phyloP scores from a whole-genome alignment of 2,888 invertebrate genomes.

The Formica aserva region DNA sequence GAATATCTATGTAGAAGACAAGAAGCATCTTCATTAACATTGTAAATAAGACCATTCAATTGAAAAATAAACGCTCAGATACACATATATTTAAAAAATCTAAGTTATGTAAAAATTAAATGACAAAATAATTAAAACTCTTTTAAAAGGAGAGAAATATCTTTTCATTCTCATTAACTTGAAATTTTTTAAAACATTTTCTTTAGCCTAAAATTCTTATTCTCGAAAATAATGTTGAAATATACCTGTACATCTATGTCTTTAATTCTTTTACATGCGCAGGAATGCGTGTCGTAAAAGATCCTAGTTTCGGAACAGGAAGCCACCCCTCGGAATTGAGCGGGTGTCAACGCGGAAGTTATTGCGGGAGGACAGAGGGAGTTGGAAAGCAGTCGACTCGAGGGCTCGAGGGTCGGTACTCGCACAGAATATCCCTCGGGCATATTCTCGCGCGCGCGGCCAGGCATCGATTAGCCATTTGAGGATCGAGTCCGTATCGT shows the following conservation, averaged over 20 bases:
- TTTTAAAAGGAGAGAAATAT: not conserved
- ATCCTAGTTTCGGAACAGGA: constrained; percentile 38
- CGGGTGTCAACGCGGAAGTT: constrained; percentile 70
- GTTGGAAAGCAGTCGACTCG: constrained; percentile 55
- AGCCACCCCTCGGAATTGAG: constrained; percentile 59
- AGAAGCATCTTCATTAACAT: not conserved
- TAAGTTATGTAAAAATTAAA: constrained; percentile 1
- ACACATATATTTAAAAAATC: not conserved
- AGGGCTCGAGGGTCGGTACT: constrained; percentile 59
- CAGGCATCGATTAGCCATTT: constrained; percentile 75
- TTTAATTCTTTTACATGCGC: constrained; percentile 18
- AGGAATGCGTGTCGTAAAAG: constrained; percentile 37
- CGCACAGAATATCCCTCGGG: constrained; percentile 64
- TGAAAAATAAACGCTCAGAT: not conserved
- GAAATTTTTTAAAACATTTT: not conserved
- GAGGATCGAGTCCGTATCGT: constrained; percentile 69
- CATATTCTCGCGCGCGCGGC: constrained; percentile 64
- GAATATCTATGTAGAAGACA: not conserved
- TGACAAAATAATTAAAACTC: not conserved
- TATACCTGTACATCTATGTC: not conserved
- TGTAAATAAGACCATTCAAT: not conserved
- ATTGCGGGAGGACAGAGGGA: constrained; percentile 59
- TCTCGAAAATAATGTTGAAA: not conserved
- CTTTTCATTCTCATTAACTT: not conserved
- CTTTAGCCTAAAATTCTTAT: not conserved